Evolutionary conservation across 1,140 invertebrate genomes (phyloP).

Genomic region (Drosophila hydei): DNA sequence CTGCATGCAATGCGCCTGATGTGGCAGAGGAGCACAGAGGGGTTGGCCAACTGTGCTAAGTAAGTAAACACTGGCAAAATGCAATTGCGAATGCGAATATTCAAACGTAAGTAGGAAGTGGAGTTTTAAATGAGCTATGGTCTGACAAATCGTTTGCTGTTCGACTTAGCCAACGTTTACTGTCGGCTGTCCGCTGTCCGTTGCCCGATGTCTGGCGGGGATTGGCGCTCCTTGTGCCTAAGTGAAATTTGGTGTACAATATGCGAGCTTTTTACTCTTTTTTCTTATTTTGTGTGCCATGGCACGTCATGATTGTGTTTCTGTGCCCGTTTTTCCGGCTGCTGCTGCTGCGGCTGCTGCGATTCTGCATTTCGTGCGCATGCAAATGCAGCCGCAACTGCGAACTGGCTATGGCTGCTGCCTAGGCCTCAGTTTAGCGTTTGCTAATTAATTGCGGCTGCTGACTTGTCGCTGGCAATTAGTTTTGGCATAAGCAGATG

Average conservation of each 20-base stretch:
- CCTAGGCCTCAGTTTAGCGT: constrained; percentile 54
- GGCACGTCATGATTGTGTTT: constrained; percentile 22
- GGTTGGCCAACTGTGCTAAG: constrained; percentile 39
- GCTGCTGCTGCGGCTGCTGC: constrained; percentile 8
- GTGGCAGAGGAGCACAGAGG: background rate
- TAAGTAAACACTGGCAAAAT: constrained; percentile 73
- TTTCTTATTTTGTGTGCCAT: constrained; percentile 3
- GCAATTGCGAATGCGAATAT: constrained; percentile 72
- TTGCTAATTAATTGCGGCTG: constrained; percentile 71
- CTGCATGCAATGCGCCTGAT: constrained; percentile 64
- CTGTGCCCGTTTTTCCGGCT: constrained; percentile 16
- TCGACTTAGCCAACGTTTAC: constrained; percentile 54
- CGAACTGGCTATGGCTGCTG: constrained; percentile 23
- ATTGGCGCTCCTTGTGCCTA: constrained; percentile 29
- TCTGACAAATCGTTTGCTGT: constrained; percentile 74
- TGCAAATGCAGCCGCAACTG: constrained; percentile 43
- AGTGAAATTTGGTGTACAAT: constrained; percentile 60
- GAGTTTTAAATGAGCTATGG: constrained; percentile 65
- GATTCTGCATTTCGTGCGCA: constrained; percentile 33
- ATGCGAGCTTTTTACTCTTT: constrained; percentile 41
- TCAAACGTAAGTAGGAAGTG: constrained; percentile 77
- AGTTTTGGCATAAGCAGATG: constrained; percentile 61
- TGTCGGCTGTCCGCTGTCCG: constrained; percentile 2
- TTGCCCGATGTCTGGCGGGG: constrained; percentile 29
- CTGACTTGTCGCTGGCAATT: constrained; percentile 71